A percentile compares a stretch with the other conserved stretches of the same genome.
Evolutionary conservation across 2,113 vertebrate species (phyloP).

Genomic region (Chionodraco myersi): DNA sequence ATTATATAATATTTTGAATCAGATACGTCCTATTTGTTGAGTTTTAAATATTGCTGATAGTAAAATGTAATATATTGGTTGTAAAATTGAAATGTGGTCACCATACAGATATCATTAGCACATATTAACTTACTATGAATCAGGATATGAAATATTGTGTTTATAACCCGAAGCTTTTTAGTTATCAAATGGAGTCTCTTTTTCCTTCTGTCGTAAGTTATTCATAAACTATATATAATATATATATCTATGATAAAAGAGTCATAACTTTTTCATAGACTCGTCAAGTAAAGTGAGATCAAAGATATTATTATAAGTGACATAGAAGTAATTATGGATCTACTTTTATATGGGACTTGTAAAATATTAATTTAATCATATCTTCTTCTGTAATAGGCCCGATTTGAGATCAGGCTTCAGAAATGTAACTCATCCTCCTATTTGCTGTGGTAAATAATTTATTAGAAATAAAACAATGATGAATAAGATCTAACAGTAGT

Average conservation of each 20-base stretch:
- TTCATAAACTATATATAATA: constrained; percentile 20
- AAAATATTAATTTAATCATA: constrained; percentile 43
- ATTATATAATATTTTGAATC: not conserved
- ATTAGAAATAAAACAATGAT: constrained; percentile 9
- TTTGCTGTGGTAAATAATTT: constrained; percentile 4
- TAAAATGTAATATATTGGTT: not conserved
- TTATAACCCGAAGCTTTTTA: not conserved
- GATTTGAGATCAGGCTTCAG: constrained; percentile 6
- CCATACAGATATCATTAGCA: not conserved
- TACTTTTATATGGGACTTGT: constrained; percentile 29
- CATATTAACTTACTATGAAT: not conserved
- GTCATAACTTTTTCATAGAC: constrained; percentile 33
- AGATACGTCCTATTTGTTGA: not conserved
- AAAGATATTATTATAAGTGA: constrained; percentile 47
- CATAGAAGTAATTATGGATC: constrained; percentile 44
- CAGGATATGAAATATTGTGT: not conserved
- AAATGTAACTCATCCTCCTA: constrained; percentile 9
- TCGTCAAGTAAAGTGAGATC: constrained; percentile 39
- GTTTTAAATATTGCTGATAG: not conserved
- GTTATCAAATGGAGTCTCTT: constrained; percentile 4
- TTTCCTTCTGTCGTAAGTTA: constrained; percentile 11
- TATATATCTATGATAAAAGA: constrained; percentile 32
- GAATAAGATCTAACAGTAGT: not conserved
- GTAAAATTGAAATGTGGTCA: not conserved
- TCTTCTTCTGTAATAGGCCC: constrained; percentile 21